Evolutionary conservation across 1,140 invertebrate genomes (phyloP).

Genomic region (Drosophila tristis): DNA sequence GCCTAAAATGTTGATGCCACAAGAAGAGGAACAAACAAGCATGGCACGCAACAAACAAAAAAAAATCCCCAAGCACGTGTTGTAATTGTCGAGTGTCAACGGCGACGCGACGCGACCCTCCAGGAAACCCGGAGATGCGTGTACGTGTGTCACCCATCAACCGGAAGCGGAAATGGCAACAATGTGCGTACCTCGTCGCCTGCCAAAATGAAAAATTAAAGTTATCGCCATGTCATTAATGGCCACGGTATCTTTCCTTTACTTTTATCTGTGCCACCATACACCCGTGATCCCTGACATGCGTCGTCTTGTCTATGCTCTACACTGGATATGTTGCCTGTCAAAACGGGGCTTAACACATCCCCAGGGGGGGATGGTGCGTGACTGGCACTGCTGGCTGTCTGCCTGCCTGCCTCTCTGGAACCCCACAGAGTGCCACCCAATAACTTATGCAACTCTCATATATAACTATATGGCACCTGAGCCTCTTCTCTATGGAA

Average conservation of each 20-base stretch:
- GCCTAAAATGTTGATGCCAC: conserved; percentile 42
- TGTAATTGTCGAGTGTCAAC: conserved; percentile 72
- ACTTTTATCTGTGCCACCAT: conserved; percentile 38
- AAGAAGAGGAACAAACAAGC: conserved; percentile 21
- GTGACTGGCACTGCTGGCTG: no score
- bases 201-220: conserved; percentile 74
- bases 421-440: no score
- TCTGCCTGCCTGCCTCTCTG: no score
- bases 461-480: no score
- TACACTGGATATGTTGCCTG: conserved; percentile 24
- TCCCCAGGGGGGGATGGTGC: conserved; percentile 3
- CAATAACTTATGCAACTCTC: no score
- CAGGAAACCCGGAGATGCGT: conserved; percentile 19
- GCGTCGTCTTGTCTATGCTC: conserved; percentile 42
- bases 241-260: conserved; percentile 31
- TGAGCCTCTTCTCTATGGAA: no score
- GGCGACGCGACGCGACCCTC: conserved; percentile 34
- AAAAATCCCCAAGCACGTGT: conserved; percentile 64
- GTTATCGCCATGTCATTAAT: conserved; percentile 69
- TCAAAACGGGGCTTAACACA: conserved; percentile 12
- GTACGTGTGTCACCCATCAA: conserved; percentile 48
- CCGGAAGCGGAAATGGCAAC: conserved; percentile 64
- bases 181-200: conserved; percentile 43
- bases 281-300: conserved; percentile 39
- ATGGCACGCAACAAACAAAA: neutral